Conservation (phyloP, 1,140 invertebrate species). For the Zophobas morio region DNA sequence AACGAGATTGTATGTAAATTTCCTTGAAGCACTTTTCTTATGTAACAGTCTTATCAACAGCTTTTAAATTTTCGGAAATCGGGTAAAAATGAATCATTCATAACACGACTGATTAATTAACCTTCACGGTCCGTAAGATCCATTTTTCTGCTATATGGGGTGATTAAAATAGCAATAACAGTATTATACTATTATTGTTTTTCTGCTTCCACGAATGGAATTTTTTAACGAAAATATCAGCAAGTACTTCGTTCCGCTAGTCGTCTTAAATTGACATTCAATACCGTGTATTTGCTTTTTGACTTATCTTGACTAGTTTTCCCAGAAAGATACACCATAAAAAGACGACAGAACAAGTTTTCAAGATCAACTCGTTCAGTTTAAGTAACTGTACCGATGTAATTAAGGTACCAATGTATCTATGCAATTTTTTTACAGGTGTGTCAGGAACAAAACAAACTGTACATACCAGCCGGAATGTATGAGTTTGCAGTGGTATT, state of each 20-base stretch:
- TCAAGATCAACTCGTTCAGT: not conserved
- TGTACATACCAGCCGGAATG: not conserved
- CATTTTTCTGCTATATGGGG: constrained; percentile 1
- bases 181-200: too few relatives aligned
- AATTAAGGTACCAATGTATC: not conserved
- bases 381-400: not conserved
- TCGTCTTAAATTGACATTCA: too few relatives aligned
- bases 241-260: too few relatives aligned
- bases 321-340: not conserved
- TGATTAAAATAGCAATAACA: not conserved
- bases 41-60: not conserved
- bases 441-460: constrained; percentile 5
- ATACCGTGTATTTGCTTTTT: too few relatives aligned
- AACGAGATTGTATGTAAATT: constrained; percentile 28
- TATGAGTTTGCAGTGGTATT: too few relatives aligned
- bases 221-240: too few relatives aligned
- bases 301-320: too few relatives aligned
- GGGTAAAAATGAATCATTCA: not conserved
- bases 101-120: constrained; percentile 11
- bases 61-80: not conserved
- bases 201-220: too few relatives aligned
- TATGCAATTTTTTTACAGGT: not conserved
- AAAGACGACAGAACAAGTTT: constrained; percentile 1
- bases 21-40: constrained; percentile 15
- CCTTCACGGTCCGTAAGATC: constrained; percentile 13